Conservation (phyloP, 2,888 invertebrate species). For the Epirrhoe alternata region DNA sequence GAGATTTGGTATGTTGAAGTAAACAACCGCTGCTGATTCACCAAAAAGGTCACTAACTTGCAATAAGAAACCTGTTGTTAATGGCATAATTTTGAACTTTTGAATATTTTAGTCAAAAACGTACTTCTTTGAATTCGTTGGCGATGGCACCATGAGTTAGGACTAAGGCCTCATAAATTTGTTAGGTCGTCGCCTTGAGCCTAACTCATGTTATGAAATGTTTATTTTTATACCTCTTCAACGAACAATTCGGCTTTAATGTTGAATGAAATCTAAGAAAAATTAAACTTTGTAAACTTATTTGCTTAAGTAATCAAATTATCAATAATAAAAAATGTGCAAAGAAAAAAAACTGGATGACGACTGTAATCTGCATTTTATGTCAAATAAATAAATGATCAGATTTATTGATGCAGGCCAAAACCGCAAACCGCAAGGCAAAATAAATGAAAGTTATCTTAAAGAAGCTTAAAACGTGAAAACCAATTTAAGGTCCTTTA, state of each 20-base stretch:
- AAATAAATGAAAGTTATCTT: conserved; percentile 45
- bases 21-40: conserved; percentile 68
- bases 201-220: conserved; percentile 20
- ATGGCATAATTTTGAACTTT: conserved; percentile 60
- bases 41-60: conserved; percentile 66
- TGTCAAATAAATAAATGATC: conserved; percentile 21
- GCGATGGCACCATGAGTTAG: conserved; percentile 18
- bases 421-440: conserved; percentile 49
- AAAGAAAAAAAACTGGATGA: no score
- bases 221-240: conserved; percentile 12
- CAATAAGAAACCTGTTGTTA: conserved; percentile 68
- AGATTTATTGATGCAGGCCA: conserved; percentile 19
- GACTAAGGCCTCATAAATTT: conserved; percentile 2
- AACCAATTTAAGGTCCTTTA: neutral
- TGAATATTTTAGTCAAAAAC: conserved; percentile 52
- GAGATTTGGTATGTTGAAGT: conserved; percentile 51
- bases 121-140: conserved; percentile 56
- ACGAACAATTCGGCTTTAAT: neutral
- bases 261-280: neutral
- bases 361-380: neutral
- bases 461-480: conserved; percentile 24
- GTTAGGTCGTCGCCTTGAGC: conserved; percentile 31
- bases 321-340: no score
- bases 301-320: no score
- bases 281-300: neutral